Evolutionary conservation across 1,140 invertebrate species (phyloP).

Genomic region (Drosophila auraria): DNA sequence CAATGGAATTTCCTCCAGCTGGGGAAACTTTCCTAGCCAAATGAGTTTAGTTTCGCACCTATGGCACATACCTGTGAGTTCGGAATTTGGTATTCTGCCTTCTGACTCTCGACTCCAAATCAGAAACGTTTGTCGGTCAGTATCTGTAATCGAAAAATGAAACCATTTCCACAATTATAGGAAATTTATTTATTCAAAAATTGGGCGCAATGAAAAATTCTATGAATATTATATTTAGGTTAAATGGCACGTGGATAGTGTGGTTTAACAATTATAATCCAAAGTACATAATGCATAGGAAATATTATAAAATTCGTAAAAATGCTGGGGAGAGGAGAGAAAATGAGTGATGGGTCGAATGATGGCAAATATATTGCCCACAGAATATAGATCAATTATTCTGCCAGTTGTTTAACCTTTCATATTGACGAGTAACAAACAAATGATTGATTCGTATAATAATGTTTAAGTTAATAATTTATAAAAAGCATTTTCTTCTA

Average conservation of each 20-base stretch:
- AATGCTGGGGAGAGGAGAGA: background rate
- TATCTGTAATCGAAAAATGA: constrained; percentile 31
- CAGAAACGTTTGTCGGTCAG: background rate
- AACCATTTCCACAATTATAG: constrained; percentile 21
- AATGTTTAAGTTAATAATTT: background rate
- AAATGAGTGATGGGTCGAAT: constrained; percentile 15
- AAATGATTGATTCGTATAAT: background rate
- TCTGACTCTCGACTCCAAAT: background rate
- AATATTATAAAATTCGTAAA: background rate
- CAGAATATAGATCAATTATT: constrained; percentile 7
- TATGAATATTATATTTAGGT: constrained; percentile 18
- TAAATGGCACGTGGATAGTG: background rate
- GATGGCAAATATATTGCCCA: background rate
- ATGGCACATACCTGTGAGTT: background rate
- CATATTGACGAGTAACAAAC: background rate
- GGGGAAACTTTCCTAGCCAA: background rate
- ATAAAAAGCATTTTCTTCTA: no score
- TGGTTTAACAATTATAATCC: constrained; percentile 9
- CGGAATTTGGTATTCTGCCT: background rate
- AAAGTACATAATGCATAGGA: background rate
- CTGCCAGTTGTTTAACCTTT: background rate
- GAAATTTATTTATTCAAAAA: constrained; percentile 9
- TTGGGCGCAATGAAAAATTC: constrained; percentile 6
- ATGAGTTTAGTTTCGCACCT: constrained; percentile 17
- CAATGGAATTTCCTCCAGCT: constrained; percentile 16